A percentile compares a stretch with the other conserved stretches of the same genome.
Evolutionary conservation across 2,888 invertebrate species (phyloP).

Genomic region (Lithodes maja): DNA sequence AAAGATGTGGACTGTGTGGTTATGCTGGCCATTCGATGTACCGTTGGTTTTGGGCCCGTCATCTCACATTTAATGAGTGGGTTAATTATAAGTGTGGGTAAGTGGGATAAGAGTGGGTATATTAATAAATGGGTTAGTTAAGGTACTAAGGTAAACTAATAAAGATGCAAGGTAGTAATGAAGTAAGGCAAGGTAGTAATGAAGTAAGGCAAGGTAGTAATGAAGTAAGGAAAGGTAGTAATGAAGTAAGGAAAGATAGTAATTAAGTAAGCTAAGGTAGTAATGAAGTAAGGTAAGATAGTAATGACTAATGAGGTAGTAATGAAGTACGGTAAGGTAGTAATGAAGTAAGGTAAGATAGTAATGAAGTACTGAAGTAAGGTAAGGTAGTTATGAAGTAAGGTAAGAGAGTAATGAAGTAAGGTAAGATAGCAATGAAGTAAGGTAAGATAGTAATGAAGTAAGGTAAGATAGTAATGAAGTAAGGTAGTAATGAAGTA

Average conservation of each 20-base stretch:
- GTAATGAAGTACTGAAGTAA: not conserved
- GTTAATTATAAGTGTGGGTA: too few relatives aligned
- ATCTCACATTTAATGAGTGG: too few relatives aligned
- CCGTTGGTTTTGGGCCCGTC: too few relatives aligned
- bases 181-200: not conserved
- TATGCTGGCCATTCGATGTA: too few relatives aligned
- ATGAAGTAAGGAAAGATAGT: not conserved
- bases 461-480: not conserved
- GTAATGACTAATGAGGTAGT: not conserved
- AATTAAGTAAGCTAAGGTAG: not conserved
- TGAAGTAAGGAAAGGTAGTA: not conserved
- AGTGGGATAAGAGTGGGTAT: too few relatives aligned
- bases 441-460: not conserved
- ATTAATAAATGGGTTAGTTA: too few relatives aligned
- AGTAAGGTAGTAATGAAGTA: not conserved
- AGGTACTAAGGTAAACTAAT: not conserved
- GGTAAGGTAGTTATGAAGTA: not conserved
- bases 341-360: not conserved
- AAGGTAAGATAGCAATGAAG: not conserved
- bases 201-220: not conserved
- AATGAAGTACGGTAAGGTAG: too few relatives aligned
- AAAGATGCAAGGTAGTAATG: not conserved
- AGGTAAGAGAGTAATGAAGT: not conserved
- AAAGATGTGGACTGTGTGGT: too few relatives aligned
- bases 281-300: not conserved